Percentiles rank a stretch among this genome's conserved stretches.
Evolutionary conservation across 2,888 invertebrate species (phyloP).

Genomic region (Strigamia transsilvanica): DNA sequence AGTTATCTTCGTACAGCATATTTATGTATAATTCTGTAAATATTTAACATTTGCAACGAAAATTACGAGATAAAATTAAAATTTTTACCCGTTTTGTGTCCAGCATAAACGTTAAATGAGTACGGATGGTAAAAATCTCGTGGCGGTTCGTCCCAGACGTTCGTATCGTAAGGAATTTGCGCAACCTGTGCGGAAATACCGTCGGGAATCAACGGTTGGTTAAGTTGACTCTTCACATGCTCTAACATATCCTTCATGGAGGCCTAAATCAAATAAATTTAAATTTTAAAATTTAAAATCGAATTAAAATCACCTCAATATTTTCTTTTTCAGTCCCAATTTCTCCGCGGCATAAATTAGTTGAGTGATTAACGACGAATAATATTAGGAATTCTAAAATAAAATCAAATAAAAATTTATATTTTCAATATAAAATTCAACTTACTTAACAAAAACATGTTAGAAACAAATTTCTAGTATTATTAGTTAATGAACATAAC

Average conservation of each 20-base stretch:
- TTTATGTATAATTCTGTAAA: conserved; percentile 26
- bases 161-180: background rate
- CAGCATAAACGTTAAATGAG: conserved; percentile 31
- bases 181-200: background rate
- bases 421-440: too few species aligned
- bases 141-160: conserved; percentile 1
- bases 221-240: background rate
- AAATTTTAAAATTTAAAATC: too few species aligned
- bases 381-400: too few species aligned
- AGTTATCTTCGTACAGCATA: conserved; percentile 3
- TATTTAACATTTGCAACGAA: background rate
- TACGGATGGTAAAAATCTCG: conserved; percentile 5
- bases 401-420: too few species aligned
- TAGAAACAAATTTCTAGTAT: too few species aligned
- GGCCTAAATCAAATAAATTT: background rate
- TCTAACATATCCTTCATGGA: background rate
- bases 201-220: background rate
- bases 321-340: too few species aligned
- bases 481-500: too few species aligned
- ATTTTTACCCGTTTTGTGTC: conserved; percentile 37
- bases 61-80: background rate
- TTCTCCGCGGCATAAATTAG: too few species aligned
- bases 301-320: too few species aligned
- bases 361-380: too few species aligned
- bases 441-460: too few species aligned